Conservation (phyloP, 2,888 invertebrate genomes). For the Apamea anceps region DNA sequence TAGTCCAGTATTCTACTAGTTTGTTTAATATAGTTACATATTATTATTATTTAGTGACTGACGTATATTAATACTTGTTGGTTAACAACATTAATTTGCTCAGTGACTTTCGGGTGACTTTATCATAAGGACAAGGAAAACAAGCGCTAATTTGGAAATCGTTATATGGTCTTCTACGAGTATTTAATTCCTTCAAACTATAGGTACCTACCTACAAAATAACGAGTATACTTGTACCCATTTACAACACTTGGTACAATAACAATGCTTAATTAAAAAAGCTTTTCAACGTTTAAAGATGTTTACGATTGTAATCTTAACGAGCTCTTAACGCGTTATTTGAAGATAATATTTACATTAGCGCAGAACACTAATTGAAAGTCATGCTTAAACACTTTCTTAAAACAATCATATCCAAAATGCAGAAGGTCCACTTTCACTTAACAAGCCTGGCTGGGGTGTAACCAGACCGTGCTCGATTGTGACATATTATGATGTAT, state of each 20-base stretch:
- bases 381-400: slow-evolving; percentile 59
- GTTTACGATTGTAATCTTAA: slow-evolving; percentile 57
- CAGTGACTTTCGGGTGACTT: neutral
- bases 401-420: slow-evolving; percentile 29
- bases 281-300: slow-evolving; percentile 34
- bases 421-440: slow-evolving; percentile 39
- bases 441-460: slow-evolving; percentile 4
- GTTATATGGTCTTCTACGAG: neutral
- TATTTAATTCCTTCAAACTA: slow-evolving; percentile 3
- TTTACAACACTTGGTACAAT: slow-evolving; percentile 25
- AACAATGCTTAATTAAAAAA: slow-evolving; percentile 36
- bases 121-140: neutral
- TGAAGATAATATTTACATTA: slow-evolving; percentile 61
- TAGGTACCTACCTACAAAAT: neutral
- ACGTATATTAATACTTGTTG: neutral
- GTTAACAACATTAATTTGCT: neutral
- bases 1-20: neutral
- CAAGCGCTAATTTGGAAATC: neutral
- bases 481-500: slow-evolving; percentile 26
- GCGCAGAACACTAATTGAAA: slow-evolving; percentile 63
- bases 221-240: neutral
- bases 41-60: neutral
- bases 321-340: slow-evolving; percentile 56
- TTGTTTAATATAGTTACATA: neutral
- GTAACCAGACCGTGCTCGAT: neutral